phyloP scores from a whole-genome alignment of 2,888 invertebrate species.

The Lysandra coridon region DNA sequence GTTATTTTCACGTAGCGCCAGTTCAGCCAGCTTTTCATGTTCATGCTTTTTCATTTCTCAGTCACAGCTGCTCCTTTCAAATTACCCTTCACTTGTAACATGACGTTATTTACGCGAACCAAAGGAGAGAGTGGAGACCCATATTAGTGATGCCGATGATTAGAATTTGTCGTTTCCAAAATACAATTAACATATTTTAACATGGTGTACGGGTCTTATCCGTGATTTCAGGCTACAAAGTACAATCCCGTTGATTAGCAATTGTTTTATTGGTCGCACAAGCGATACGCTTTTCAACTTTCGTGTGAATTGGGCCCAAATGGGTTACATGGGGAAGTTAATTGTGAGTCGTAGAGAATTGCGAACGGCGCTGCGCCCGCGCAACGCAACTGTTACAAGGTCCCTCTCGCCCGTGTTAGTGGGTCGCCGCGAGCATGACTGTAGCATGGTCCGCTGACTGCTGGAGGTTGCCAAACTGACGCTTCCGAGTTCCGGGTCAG shows the following conservation, averaged over 20 bases:
- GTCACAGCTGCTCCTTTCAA: neutral
- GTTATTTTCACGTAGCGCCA: neutral
- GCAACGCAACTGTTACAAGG: conserved; percentile 16
- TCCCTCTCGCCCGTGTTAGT: conserved; percentile 4
- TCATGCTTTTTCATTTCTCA: neutral
- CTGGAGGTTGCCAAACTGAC: conserved; percentile 2
- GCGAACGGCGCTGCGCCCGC: conserved; percentile 7
- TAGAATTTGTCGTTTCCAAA: neutral
- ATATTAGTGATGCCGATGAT: neutral
- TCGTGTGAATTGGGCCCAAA: neutral
- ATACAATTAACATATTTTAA: neutral
- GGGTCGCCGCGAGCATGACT: conserved; percentile 10
- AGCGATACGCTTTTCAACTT: conserved; percentile 9
- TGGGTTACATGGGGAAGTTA: neutral
- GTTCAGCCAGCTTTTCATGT: neutral
- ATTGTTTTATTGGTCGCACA: neutral
- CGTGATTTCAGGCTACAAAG: neutral
- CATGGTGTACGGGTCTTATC: neutral
- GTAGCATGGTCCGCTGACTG: neutral
- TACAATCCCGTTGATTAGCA: neutral
- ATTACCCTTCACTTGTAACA: neutral
- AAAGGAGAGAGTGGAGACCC: neutral
- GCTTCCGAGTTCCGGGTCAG: conserved; percentile 17
- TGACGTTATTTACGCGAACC: neutral
- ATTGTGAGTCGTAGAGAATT: neutral